A percentile compares a stretch with the other conserved stretches of the same genome.
Conservation (phyloP, 2,888 invertebrate species). For the Caenorhabditis sinica region DNA sequence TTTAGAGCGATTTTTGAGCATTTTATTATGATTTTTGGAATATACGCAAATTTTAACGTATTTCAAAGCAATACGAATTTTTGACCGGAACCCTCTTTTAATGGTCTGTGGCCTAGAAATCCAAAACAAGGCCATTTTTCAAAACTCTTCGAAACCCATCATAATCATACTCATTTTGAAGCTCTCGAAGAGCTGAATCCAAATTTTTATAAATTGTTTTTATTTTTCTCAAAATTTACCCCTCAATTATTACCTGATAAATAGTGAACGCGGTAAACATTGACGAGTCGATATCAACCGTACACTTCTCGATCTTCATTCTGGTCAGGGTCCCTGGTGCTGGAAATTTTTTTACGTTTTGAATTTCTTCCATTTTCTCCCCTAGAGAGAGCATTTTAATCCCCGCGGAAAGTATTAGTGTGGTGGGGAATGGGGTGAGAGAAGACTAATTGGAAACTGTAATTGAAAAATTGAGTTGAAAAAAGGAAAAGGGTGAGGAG, state of each 20-base stretch:
- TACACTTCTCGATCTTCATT: constrained; percentile 83
- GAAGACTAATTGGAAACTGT: constrained; percentile 36
- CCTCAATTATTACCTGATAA: constrained; percentile 67
- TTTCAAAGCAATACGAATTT: too few species aligned
- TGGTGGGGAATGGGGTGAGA: too few species aligned
- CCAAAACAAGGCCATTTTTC: not conserved
- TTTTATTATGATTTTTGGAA: too few species aligned
- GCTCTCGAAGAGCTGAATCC: not conserved
- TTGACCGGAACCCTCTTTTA: not conserved
- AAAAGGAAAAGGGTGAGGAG: constrained; percentile 6
- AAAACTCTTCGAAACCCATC: not conserved
- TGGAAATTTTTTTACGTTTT: constrained; percentile 25
- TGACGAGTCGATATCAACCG: constrained; percentile 77
- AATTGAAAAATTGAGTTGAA: not conserved
- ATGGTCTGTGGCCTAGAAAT: not conserved
- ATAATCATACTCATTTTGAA: constrained; percentile 1
- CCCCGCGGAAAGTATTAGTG: constrained; percentile 47
- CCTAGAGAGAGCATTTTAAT: constrained; percentile 23
- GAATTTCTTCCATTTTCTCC: not conserved
- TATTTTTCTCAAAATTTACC: too few species aligned
- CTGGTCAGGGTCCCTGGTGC: constrained; percentile 78
- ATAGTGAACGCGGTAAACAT: constrained; percentile 77
- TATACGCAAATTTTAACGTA: too few species aligned
- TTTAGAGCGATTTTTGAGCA: too few species aligned
- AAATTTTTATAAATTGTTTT: not conserved